phyloP scores from a whole-genome alignment of 2,888 invertebrate species.

The Pristionchus maxplancki region DNA sequence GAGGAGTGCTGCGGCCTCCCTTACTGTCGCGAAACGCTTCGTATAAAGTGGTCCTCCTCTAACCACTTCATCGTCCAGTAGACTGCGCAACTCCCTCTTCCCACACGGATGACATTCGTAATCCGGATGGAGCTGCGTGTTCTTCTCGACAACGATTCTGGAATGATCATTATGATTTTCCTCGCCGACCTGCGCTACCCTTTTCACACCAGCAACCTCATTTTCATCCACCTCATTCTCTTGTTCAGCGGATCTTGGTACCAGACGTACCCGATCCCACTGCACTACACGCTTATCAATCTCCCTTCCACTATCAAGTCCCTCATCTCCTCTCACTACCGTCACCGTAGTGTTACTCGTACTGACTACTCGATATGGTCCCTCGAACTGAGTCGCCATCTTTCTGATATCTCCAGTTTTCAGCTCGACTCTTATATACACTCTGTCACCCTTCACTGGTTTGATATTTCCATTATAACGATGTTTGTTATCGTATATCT shows the following conservation, averaged over 20 bases:
- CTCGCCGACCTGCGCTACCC: no score
- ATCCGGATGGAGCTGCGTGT: background rate
- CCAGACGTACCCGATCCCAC: slow-evolving; percentile 11
- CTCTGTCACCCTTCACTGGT: background rate
- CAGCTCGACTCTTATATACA: slow-evolving; percentile 12
- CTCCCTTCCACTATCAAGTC: background rate
- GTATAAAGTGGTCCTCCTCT: no score
- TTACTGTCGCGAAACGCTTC: no score
- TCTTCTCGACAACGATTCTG: background rate
- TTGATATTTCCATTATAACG: background rate
- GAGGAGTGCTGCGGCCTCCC: no score
- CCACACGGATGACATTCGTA: background rate
- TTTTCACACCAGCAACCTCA: background rate
- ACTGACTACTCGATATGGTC: slow-evolving; percentile 7
- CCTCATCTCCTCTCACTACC: background rate
- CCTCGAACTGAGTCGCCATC: slow-evolving; percentile 18
- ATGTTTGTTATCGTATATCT: background rate
- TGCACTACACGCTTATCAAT: background rate
- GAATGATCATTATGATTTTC: no score
- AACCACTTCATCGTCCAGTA: no score
- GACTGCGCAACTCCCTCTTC: no score
- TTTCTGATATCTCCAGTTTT: background rate
- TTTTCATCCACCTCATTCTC: background rate
- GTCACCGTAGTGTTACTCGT: background rate
- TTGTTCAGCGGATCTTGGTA: background rate